Conservation (phyloP, 2,888 invertebrate species). For the Brenthis hecate region DNA sequence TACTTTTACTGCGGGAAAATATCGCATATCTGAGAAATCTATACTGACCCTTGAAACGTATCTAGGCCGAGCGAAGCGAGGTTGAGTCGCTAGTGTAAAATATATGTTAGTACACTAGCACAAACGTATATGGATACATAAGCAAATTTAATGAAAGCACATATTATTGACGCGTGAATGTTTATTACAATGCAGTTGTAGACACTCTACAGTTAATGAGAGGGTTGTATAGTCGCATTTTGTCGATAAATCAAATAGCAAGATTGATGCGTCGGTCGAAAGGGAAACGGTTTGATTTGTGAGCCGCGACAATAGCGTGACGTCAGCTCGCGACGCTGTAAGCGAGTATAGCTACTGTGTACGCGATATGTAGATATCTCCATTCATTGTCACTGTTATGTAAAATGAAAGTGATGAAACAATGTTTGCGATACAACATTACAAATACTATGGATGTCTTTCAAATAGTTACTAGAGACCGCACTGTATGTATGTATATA, state of each 20-base stretch:
- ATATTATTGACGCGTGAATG: not conserved
- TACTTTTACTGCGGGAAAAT: too few relatives aligned
- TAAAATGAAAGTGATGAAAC: conserved; percentile 23
- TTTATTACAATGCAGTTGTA: conserved; percentile 16
- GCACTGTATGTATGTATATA: too few relatives aligned
- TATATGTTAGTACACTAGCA: not conserved
- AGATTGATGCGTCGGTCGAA: conserved; percentile 66
- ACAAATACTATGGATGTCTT: not conserved
- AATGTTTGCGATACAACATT: conserved; percentile 12
- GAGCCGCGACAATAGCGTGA: conserved; percentile 63
- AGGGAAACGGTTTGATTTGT: conserved; percentile 71
- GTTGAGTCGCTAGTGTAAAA: not conserved
- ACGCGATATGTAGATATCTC: conserved; percentile 19
- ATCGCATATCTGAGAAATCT: too few relatives aligned
- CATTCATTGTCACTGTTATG: conserved; percentile 31
- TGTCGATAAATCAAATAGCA: conserved; percentile 68
- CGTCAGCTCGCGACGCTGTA: conserved; percentile 49
- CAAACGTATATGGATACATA: not conserved
- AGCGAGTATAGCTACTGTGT: conserved; percentile 14
- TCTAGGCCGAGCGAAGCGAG: too few relatives aligned
- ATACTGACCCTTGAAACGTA: too few relatives aligned
- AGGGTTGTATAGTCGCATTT: conserved; percentile 55
- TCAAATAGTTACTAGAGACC: not conserved
- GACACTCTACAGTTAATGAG: conserved; percentile 55
- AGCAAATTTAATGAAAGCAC: not conserved